Base-by-base conservation (phyloP, 2,888 invertebrate species). In the Chaitophorus viminalis region DNA sequence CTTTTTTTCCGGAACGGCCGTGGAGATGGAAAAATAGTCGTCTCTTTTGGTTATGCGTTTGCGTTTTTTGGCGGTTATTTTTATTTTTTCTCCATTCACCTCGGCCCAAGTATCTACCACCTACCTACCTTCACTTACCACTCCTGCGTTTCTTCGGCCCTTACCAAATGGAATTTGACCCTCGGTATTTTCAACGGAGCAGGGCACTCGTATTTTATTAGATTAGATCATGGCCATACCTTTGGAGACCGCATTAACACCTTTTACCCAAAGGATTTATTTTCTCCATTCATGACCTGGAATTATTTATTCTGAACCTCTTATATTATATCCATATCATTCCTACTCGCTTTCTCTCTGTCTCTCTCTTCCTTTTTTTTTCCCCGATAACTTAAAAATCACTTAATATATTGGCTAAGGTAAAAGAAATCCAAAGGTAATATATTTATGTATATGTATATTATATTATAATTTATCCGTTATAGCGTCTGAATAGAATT, bases 201-300 rank as follows among this genome's bases (percentile, higher is more conserved):
- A 72, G 79, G 60, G 74, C 54, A 39, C 54, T 87, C 79, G 86
- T 87, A 87, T 87, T 87, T 87, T 79, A 87, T 87, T 79, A 87
- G 86, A 87, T 87, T 79, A 87, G 86, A 87, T 87, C 70, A 79
- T 74, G 29, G 46, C 25, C n/a, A n/a, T 52, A 85, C 79, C 79
- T 25, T 72, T 21, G 70, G 78, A 86, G 77, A 86, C 86, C 79
- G 79, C 79, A 79, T 87, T 79, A 87, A 79, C 86, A 79, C 86
- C 86, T 86, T 72, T 77, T 86, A 72, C 85, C 68, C 74, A 87
- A 3, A 74, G 74, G 79, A 87, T 87, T 87, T 87, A 87, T 87
- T 87, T 39, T 74, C 79, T 39, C 29, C 74, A 74, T 79, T 87
- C 54, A 14, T 17, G 72, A 54, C 72, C 78, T 60, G 39, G 39